phyloP scores from a whole-genome alignment of 2,888 invertebrate genomes.

The Nyleta sp. region DNA sequence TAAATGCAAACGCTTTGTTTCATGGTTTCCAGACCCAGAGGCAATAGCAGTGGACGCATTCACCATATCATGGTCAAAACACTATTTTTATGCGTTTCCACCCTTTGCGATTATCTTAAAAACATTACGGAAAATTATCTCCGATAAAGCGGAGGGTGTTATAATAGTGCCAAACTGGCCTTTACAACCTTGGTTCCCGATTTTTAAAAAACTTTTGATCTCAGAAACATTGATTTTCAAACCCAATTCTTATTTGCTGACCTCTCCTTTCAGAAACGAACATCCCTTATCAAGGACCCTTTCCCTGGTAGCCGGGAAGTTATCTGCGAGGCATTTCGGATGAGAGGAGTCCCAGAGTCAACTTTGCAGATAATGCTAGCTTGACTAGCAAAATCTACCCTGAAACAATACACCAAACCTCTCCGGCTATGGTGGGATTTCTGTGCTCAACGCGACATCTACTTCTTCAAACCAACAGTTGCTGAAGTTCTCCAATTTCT shows the following conservation, averaged over 20 bases:
- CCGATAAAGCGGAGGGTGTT: constrained; percentile 14
- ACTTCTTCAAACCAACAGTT: not conserved
- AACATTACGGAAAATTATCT: constrained; percentile 48
- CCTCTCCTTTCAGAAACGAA: constrained; percentile 43
- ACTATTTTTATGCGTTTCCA: constrained; percentile 64
- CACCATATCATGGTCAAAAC: constrained; percentile 52
- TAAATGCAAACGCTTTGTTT: constrained; percentile 15
- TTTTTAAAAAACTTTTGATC: constrained; percentile 30
- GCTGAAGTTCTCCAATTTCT: not conserved
- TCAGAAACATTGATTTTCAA: constrained; percentile 22
- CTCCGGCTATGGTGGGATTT: constrained; percentile 46
- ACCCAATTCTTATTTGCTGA: too few relatives aligned
- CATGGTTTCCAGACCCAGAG: not conserved
- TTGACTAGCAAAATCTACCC: constrained; percentile 34
- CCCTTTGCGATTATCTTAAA: constrained; percentile 54
- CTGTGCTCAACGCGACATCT: constrained; percentile 9
- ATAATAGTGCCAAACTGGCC: constrained; percentile 46
- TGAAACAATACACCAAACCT: constrained; percentile 66
- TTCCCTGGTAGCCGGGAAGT: constrained; percentile 37
- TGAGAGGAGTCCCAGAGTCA: constrained; percentile 7
- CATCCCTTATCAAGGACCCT: constrained; percentile 15
- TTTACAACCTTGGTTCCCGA: constrained; percentile 61
- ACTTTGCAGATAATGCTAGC: constrained; percentile 7
- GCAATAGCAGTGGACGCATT: constrained; percentile 26
- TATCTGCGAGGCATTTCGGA: constrained; percentile 24